Evolutionary conservation across 2,113 vertebrate genomes (phyloP).

Genomic region (Hepsetus odoe): DNA sequence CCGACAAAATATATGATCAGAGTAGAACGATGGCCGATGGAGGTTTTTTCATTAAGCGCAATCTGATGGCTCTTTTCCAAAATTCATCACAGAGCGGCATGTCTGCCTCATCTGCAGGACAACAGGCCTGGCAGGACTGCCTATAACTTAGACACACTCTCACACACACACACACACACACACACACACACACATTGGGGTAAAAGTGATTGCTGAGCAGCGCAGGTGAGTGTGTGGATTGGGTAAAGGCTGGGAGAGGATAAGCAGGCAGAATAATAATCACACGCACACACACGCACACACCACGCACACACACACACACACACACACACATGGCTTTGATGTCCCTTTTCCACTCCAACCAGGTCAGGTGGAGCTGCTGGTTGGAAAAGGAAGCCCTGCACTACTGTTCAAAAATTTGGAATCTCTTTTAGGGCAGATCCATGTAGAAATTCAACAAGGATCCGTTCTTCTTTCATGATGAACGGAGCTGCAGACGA

Average conservation of each 20-base stretch:
- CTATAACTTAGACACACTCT: conserved; percentile 30
- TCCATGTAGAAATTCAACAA: too few species aligned
- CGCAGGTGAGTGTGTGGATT: conserved; percentile 66
- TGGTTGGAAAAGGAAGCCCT: too few species aligned
- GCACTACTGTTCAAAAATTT: too few species aligned
- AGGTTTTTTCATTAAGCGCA: conserved; percentile 1
- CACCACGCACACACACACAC: conserved; percentile 60
- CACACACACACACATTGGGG: conserved; percentile 1
- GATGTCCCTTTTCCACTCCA: conserved; percentile 70
- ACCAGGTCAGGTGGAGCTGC: too few species aligned
- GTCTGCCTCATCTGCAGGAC: conserved; percentile 20
- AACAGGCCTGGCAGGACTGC: background rate
- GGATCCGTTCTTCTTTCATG: too few species aligned
- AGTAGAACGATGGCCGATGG: background rate
- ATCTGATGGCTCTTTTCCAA: conserved; percentile 6
- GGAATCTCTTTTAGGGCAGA: too few species aligned
- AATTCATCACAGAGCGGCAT: background rate
- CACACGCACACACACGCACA: conserved; percentile 59
- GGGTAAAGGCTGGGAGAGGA: conserved; percentile 69
- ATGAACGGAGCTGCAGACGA: too few species aligned
- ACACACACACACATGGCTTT: conserved; percentile 66
- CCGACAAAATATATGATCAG: conserved; percentile 5
- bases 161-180: conserved; percentile 25
- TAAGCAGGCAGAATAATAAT: conserved; percentile 73
- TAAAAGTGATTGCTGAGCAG: background rate